Conservation (phyloP, 2,797 vertebrate genomes). For the Valencia hispanica region DNA sequence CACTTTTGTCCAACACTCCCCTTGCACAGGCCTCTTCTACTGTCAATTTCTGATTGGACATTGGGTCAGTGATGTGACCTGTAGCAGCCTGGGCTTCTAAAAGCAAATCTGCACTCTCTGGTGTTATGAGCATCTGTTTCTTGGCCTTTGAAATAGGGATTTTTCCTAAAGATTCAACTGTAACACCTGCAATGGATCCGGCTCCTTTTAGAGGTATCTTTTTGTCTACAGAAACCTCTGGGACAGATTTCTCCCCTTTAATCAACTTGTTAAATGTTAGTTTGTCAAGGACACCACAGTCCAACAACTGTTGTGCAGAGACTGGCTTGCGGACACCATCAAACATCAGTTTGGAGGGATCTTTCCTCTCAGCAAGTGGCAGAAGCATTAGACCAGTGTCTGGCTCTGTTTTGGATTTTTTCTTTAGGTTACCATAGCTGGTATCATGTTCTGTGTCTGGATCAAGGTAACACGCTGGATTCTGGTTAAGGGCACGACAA, state of each 20-base stretch:
- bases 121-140: too few species aligned
- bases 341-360: constrained; percentile 8
- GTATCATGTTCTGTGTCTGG: neutral
- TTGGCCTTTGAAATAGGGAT: too few species aligned
- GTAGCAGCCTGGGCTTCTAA: too few species aligned
- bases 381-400: neutral
- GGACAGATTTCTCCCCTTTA: neutral
- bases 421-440: neutral
- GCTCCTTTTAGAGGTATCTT: constrained; percentile 78
- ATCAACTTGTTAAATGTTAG: constrained; percentile 2
- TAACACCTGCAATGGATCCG: constrained; percentile 79
- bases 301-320: neutral
- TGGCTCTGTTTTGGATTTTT: constrained; percentile 3
- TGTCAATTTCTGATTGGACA: too few species aligned
- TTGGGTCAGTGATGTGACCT: too few species aligned
- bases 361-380: neutral
- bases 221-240: constrained; percentile 80
- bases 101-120: too few species aligned
- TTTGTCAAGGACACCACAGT: constrained; percentile 9
- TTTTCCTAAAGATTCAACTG: too few species aligned
- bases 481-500: constrained; percentile 31
- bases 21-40: too few species aligned
- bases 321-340: constrained; percentile 5
- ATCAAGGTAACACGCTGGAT: constrained; percentile 4
- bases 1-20: too few species aligned